Base-by-base conservation (phyloP, 2,797 vertebrate species). In the Crocidura indochinensis region DNA sequence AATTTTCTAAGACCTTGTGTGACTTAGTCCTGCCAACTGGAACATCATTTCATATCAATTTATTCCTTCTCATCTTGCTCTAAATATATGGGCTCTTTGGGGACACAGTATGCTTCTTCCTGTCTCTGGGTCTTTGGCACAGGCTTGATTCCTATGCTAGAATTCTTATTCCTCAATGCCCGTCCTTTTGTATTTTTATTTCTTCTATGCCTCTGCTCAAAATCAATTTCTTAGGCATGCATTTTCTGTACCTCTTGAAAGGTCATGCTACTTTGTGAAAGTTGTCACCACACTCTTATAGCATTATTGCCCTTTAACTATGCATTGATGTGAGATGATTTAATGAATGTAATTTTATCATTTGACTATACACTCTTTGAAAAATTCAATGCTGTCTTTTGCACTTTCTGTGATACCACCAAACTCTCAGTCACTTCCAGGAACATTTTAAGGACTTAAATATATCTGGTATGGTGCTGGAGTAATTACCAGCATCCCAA, bases 281-380 rank as follows among this genome's bases (percentile, higher is more conserved):
- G 6, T 77, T 72, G 22, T 51, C 38, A 76, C 1, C 22, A 26
- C 6, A 27, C 56, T 90, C 73, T 64, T n/a, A 49, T 4, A 65
- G 12, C 49, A 72, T 44, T 73, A 22, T 27, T 47, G 53, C 5
- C 65, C 62, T 87, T 9, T 49, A 64, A 53, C 68, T 51, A 62
- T 5, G 60, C 76, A 44, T 62, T 78, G 71, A 90, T 51, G 26
- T 19, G 24, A 76, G 83, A 75, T 17, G 12, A 81, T 76, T 94
- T 94, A n/a, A 49, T 44, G 69, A 80, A 60, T 31, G 47, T 67
- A 31, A 81, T 9, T 64, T 26, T 71, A 12, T 10, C 19, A 78
- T 9, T 64, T 74, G 88, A 77, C 0, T 64, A 11, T 64, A 49
- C 91, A 60, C 44, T 29, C 20, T 60, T 75, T 46, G 20, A 84